Evolutionary conservation across 2,113 vertebrate species (phyloP), one percentile per base, ranked within the genome.

Genomic region (Mesoclemmys tuberculata): DNA sequence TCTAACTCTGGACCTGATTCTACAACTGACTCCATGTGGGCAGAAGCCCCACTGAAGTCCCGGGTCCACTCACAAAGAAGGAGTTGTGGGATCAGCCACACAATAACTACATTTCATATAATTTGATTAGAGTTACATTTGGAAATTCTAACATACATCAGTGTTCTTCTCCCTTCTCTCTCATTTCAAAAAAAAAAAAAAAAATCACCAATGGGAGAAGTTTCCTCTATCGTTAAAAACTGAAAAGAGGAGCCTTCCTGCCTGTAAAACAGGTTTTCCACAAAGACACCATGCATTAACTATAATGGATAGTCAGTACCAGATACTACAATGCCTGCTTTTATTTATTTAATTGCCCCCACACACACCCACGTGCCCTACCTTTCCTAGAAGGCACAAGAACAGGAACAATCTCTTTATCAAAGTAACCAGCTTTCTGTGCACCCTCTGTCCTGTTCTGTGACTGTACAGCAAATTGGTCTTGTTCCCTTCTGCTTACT

Each of bases 321-420:
- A 86, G 75, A 55, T 3, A 38, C 4, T 31, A 8, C 44, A 48
- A 38, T 48, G 21, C 2, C 13, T 64, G 44, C 52, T n/a, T 31
- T 41, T 54, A 58, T 21, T 19, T 16, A 19, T 61, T 48, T 9
- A 92, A 88, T 80, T 10, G 71, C 14, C 29, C 22, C 54, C 44
- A 88, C 11, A 19, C 8, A 51, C 90, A 26, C 22, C 54, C 44
- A 88, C 11, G 16, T 7, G 16, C 90, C 97, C 22, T 86, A 98
- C 99, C 99, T 99, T 99, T 99, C 91, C 99, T 98, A 51, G 99
- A 99, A 27, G 99, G 96, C 49, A 99, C 98, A 75, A 88, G 84
- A 90, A 99, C 98, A 2, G 99, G 98, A 41, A 99, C 99, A 38
- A 99, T 99, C 98, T 99, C 99, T 94, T 98, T 98, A 74, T 98